Evolutionary conservation across 2,888 invertebrate genomes (phyloP).

Genomic region (Oligia strigilis): DNA sequence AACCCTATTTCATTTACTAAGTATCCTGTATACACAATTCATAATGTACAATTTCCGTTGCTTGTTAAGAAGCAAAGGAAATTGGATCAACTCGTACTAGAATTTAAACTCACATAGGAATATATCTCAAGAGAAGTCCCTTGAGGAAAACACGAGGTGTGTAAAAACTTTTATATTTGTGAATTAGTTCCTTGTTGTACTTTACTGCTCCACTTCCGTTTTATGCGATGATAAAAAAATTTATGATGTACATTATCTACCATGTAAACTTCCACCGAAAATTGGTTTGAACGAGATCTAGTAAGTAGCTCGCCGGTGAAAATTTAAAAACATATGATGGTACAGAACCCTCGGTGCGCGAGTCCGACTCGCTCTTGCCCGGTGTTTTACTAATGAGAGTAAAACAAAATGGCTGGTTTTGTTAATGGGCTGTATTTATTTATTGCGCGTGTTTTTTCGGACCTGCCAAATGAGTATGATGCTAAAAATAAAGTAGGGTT

Average conservation of each 20-base stretch:
- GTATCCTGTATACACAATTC: background rate
- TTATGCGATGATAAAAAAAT: no score
- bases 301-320: no score
- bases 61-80: constrained; percentile 14
- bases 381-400: constrained; percentile 1
- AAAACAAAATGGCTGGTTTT: constrained; percentile 6
- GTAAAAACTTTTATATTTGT: constrained; percentile 30
- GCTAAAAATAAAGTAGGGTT: background rate
- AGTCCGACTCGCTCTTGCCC: no score
- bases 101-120: no score
- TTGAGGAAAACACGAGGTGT: constrained; percentile 14
- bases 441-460: background rate
- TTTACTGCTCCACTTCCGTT: background rate
- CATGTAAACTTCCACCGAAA: no score
- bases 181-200: constrained; percentile 20
- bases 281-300: no score
- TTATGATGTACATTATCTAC: no score
- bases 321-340: no score
- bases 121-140: background rate
- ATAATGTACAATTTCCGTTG: background rate
- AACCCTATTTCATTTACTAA: background rate
- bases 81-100: constrained; percentile 25
- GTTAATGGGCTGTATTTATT: background rate
- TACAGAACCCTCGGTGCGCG: no score
- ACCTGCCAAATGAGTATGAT: background rate